phyloP scores from a whole-genome alignment of 2,888 invertebrate genomes.

The Omphaloscelis lunosa region DNA sequence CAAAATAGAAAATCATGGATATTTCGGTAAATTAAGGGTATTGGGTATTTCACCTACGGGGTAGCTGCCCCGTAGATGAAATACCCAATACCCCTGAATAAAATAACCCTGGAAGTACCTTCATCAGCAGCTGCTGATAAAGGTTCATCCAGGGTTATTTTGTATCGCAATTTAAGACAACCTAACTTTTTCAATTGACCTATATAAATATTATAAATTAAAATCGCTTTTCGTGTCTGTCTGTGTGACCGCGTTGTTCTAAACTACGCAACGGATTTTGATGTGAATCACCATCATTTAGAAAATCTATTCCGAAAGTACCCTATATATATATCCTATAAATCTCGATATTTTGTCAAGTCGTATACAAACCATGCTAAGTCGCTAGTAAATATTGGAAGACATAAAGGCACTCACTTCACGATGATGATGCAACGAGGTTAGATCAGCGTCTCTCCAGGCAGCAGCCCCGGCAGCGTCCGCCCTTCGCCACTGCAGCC shows the following conservation, averaged over 20 bases:
- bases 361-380: neutral
- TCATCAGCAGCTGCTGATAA: too few relatives aligned
- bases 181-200: neutral
- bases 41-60: neutral
- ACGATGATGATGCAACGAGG: conserved; percentile 85
- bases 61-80: too few relatives aligned
- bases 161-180: neutral
- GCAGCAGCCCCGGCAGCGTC: conserved; percentile 76
- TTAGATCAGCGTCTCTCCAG: conserved; percentile 88
- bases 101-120: too few relatives aligned
- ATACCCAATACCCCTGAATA: too few relatives aligned
- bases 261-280: neutral
- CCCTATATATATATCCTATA: too few relatives aligned
- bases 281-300: too few relatives aligned
- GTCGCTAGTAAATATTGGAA: neutral
- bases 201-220: neutral
- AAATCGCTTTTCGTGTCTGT: neutral
- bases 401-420: conserved; percentile 73
- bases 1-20: neutral
- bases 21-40: too few relatives aligned
- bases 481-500: conserved; percentile 86
- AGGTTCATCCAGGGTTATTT: too few relatives aligned
- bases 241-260: neutral
- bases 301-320: too few relatives aligned
- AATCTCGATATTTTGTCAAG: neutral